Base-by-base conservation (phyloP, 2,888 invertebrate genomes). In the Dasypogon diadema region DNA sequence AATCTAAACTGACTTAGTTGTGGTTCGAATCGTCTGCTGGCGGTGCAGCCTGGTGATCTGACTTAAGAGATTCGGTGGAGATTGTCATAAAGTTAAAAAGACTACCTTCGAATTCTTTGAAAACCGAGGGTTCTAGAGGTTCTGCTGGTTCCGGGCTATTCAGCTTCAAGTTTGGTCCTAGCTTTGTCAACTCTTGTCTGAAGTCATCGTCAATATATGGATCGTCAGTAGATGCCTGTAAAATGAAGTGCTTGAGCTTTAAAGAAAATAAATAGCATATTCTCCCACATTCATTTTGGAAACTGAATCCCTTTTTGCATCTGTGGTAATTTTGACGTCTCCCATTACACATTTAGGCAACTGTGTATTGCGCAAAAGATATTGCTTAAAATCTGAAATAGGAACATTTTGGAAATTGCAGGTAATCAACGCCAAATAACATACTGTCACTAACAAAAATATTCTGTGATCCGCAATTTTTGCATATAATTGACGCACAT, bases 201-300 rank as follows among this genome's bases (percentile, higher is more conserved):
- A 88, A 82, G 79, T 89, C 88, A 82, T 89, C 89, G 81, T 89
- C 88, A 80, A 89, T 89, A 83, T 89, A 89, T 63, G 89, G 81
- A 80, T 88, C 89, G 79, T 89, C 88, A n/a, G 88, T 88, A 82
- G 88, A 88, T 81, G 42, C 65, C 65, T 46, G 2, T 8, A 5
- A 10, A 65, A 30, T 30, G n/a, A n/a, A n/a, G n/a, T n/a, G n/a
- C n/a, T n/a, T n/a, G n/a, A n/a, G n/a, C n/a, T n/a, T n/a, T n/a
- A n/a, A n/a, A n/a, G n/a, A n/a, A n/a, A n/a, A n/a, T n/a, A n/a
- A n/a, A n/a, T n/a, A n/a, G n/a, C n/a, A n/a, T n/a, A n/a, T n/a
- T n/a, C n/a, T n/a, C n/a, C n/a, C n/a, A n/a, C n/a, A n/a, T n/a
- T n/a, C n/a, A n/a, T n/a, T n/a, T n/a, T n/a, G n/a, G n/a, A n/a